phyloP scores from a whole-genome alignment of 2,797 vertebrate species.

The Schizopygopsis malacanthus region DNA sequence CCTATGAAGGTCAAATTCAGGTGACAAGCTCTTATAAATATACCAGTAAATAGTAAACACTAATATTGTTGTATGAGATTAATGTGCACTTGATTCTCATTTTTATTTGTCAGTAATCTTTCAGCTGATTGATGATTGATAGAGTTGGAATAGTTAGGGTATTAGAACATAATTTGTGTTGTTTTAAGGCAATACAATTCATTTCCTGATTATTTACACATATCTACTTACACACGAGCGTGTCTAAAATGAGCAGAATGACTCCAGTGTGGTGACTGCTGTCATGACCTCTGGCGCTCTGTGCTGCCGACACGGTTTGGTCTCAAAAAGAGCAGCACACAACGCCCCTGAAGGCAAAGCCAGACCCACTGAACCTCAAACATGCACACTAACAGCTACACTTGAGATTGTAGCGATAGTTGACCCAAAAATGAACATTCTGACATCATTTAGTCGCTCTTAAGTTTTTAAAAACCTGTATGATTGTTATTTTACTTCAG shows the following conservation, averaged over 20 bases:
- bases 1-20: neutral
- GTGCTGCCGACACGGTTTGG: conserved; percentile 17
- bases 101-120: neutral
- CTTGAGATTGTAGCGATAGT: neutral
- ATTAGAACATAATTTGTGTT: neutral
- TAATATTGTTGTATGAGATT: neutral
- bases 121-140: neutral
- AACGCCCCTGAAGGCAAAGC: conserved; percentile 22
- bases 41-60: neutral
- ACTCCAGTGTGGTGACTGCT: conserved; percentile 28
- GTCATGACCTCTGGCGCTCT: conserved; percentile 37
- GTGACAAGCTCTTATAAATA: neutral
- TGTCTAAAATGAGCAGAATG: neutral
- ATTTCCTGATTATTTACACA: neutral
- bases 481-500: neutral
- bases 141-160: neutral
- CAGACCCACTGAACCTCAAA: conserved; percentile 45
- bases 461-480: neutral
- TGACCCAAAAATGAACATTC: conserved; percentile 12
- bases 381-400: conserved; percentile 2
- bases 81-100: neutral
- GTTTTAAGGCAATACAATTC: neutral
- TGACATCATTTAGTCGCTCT: neutral
- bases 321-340: conserved; percentile 44
- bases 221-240: neutral